Percentiles rank a stretch among this genome's conserved stretches.
These are phyloP conservation scores for Rhineura floridana DNA, from an alignment of 2,113 vertebrate genomes.

Conservation along the genomic window DNA sequence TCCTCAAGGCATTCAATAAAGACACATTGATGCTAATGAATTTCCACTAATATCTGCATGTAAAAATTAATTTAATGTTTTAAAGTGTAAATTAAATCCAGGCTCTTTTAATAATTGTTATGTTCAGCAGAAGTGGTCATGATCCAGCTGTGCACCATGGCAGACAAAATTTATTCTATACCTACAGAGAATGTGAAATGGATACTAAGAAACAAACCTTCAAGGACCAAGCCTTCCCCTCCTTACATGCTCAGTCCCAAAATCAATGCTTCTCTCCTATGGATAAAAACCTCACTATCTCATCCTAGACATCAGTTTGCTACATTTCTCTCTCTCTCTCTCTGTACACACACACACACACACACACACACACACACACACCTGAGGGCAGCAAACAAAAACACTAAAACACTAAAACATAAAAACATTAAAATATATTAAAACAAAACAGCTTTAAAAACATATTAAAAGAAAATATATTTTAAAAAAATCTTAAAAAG, in stretches of 20 bases:
- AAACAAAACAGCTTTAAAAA: no score
- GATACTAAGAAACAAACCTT: background rate
- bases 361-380: no score
- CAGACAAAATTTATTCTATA: background rate
- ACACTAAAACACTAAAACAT: no score
- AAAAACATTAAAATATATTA: no score
- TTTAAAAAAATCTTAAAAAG: no score
- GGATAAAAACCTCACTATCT: background rate
- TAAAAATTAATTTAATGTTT: conserved; percentile 25
- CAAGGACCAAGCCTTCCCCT: background rate
- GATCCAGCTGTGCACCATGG: background rate
- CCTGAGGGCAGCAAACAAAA: no score
- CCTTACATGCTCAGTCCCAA: background rate
- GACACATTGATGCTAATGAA: conserved; percentile 18
- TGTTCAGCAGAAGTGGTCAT: background rate
- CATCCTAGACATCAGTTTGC: background rate
- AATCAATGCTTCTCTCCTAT: background rate
- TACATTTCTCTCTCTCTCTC: no score
- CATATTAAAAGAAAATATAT: no score
- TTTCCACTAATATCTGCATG: conserved; percentile 28
- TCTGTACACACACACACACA: no score
- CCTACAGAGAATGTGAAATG: background rate
- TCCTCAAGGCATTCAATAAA: conserved; percentile 15
- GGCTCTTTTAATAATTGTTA: conserved; percentile 9
- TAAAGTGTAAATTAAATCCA: conserved; percentile 25